Evolutionary conservation across 2,888 invertebrate genomes (phyloP), one percentile per base, ranked within the genome.

Genomic region (Cheilosia soror): DNA sequence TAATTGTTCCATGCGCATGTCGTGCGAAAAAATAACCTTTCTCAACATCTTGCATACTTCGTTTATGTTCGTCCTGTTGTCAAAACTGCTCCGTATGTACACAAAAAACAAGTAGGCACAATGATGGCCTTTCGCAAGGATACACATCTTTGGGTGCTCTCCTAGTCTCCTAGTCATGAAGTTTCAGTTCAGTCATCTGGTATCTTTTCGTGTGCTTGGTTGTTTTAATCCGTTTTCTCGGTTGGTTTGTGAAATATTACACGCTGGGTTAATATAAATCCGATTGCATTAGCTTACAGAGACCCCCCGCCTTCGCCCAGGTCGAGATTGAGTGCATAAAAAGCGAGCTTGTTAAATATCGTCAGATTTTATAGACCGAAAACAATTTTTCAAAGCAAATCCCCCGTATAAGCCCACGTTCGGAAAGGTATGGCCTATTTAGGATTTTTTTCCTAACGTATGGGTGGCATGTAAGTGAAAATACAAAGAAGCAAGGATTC

Each of bases 11-110:
- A 5, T 72, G 85, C 85, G 85, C 85, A 85, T 72, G 85, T 72
- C 68, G 53, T 72, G 71, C 71, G 81, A 85, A 76, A 72, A 85
- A 81, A 85, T 85, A 85, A 85, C 85, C 85, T 85, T 85, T 85
- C 85, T 85, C 81, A 85, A 85, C 81, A 81, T 76, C 68, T 47
- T 82, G 27, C 37, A 44, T 47, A 58, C 42, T 76, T 47, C 27
- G 37, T 49, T 42, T 57, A 40, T 31, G 44, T 55, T 85, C 25
- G 29, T 49, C 71, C 55, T 81, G 60, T 71, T 85, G 85, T 85
- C 85, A 85, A 81, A 80, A 71, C 47, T 81, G 57, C 58, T 47
- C 47, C 20, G 42, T 81, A 40, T 76, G 72, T 85, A 81, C 40
- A 77, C 65, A 76, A 53, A 62, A 71, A 75, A 51, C 27, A 57